phyloP scores from a whole-genome alignment of 2,888 invertebrate genomes.

The Drosophila niveifrons region DNA sequence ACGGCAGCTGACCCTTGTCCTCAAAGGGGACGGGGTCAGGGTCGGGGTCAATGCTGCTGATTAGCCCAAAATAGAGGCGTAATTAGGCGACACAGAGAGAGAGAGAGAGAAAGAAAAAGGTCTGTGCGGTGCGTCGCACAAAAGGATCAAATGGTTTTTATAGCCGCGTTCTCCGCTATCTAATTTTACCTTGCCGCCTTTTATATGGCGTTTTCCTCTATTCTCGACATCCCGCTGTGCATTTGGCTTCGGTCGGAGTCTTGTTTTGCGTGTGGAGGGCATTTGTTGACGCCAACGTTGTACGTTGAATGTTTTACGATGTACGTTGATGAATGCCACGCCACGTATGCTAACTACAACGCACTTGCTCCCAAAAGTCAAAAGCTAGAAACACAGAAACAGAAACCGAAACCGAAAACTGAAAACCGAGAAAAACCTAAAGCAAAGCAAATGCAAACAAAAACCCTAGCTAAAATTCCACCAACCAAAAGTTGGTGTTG shows the following conservation, averaged over 20 bases:
- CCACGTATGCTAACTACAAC: slow-evolving; percentile 40
- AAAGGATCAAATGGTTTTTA: slow-evolving; percentile 76
- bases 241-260: slow-evolving; percentile 49
- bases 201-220: slow-evolving; percentile 42
- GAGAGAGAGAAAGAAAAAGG: slow-evolving; percentile 42
- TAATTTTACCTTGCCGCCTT: slow-evolving; percentile 67
- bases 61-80: slow-evolving; percentile 72
- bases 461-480: slow-evolving; percentile 61
- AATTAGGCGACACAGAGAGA: slow-evolving; percentile 65
- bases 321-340: slow-evolving; percentile 68
- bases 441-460: slow-evolving; percentile 21
- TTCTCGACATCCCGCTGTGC: slow-evolving; percentile 53
- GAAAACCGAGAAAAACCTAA: slow-evolving; percentile 29
- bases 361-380: slow-evolving; percentile 51
- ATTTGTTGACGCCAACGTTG: slow-evolving; percentile 68
- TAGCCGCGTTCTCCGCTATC: slow-evolving; percentile 59
- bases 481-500: slow-evolving; percentile 59
- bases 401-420: slow-evolving; percentile 18
- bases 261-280: slow-evolving; percentile 62
- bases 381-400: slow-evolving; percentile 28
- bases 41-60: slow-evolving; percentile 67
- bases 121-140: slow-evolving; percentile 36
- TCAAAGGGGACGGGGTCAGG: neutral
- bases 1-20: slow-evolving; percentile 59
- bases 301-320: slow-evolving; percentile 58